These are phyloP conservation scores for Lepidothrix coronata DNA, from an alignment of 2,113 vertebrate genomes.

Conservation along the genomic window DNA sequence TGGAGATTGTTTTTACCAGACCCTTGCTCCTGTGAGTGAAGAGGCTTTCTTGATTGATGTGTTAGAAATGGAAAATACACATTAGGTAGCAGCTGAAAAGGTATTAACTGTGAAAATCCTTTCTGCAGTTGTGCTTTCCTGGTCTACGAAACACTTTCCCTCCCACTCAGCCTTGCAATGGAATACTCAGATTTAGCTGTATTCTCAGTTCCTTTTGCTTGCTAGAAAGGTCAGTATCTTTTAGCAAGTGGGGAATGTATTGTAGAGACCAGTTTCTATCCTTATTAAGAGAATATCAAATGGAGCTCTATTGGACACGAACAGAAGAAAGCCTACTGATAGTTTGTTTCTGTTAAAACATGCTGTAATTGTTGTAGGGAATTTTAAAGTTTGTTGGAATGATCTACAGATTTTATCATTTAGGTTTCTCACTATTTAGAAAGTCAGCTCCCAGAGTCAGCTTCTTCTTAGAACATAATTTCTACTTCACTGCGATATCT, in stretches of 20 bases:
- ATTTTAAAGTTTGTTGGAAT: background rate
- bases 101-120: background rate
- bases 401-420: background rate
- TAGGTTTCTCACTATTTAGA: background rate
- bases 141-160: background rate
- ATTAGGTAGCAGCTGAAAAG: background rate
- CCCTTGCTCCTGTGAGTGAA: background rate
- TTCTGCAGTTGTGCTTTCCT: background rate
- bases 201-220: background rate
- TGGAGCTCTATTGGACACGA: background rate
- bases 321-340: background rate
- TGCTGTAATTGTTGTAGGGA: background rate
- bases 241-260: background rate
- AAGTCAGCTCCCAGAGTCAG: background rate
- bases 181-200: background rate
- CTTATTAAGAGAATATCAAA: background rate
- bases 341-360: background rate
- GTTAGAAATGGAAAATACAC: background rate
- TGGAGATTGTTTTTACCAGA: background rate
- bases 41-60: background rate
- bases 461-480: background rate
- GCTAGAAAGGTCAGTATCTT: background rate
- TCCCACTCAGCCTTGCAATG: background rate
- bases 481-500: fast-evolving
- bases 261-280: background rate